Percentiles rank a stretch among this genome's conserved stretches.
Evolutionary conservation across 1,140 invertebrate species (phyloP).

Genomic region (Gryllus bimaculatus): DNA sequence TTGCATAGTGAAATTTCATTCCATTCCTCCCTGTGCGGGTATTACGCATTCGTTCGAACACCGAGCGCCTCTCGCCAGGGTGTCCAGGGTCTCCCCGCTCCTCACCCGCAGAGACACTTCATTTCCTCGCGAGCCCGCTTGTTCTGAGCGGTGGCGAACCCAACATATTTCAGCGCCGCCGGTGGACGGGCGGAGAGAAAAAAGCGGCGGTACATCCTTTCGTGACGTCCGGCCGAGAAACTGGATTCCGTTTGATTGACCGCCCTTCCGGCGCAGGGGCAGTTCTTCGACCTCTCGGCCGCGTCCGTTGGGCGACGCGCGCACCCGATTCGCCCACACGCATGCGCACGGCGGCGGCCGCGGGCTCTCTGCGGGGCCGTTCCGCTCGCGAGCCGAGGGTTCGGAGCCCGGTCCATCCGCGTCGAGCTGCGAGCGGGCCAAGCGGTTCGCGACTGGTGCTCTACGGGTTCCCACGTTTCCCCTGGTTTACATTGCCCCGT

Average conservation of each 20-base stretch:
- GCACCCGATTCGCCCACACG: too few relatives aligned
- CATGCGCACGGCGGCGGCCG: too few relatives aligned
- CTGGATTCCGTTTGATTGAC: background rate
- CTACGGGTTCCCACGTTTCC: too few relatives aligned
- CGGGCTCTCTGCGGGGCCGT: too few relatives aligned
- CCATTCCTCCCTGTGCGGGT: background rate
- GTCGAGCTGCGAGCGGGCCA: too few relatives aligned
- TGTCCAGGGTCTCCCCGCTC: background rate
- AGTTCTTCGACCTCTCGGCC: background rate
- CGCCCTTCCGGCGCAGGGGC: background rate
- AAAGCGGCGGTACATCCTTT: background rate
- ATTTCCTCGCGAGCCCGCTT: background rate
- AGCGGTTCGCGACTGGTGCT: too few relatives aligned
- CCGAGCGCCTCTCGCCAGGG: background rate
- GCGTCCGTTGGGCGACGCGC: background rate
- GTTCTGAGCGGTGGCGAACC: background rate
- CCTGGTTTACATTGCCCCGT: too few relatives aligned
- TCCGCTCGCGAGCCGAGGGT: too few relatives aligned
- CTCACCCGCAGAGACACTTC: background rate
- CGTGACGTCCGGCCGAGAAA: background rate
- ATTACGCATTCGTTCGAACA: background rate
- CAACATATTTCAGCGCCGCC: too few relatives aligned
- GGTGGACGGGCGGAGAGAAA: background rate
- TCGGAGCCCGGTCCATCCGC: too few relatives aligned
- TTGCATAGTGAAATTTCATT: background rate